A percentile compares a stretch with the other conserved stretches of the same genome.
These are phyloP conservation scores for Cynopterus brachyotis DNA, from an alignment of 2,113 vertebrate genomes.

Conservation along the genomic window DNA sequence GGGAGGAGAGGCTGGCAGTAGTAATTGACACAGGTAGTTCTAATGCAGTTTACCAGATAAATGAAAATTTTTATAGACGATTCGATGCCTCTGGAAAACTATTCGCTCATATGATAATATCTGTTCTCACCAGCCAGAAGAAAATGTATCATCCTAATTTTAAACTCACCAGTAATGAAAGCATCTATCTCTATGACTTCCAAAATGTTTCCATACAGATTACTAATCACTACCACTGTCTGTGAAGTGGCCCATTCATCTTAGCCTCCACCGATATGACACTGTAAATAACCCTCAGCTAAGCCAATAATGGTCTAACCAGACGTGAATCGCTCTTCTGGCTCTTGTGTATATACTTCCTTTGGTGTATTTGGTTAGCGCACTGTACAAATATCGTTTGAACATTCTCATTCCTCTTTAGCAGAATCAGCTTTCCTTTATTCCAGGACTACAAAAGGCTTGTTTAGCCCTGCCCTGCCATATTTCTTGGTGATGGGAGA, in stretches of 20 bases:
- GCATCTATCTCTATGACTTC: neutral
- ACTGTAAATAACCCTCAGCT: neutral
- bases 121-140: neutral
- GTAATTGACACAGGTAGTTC: neutral
- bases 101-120: conserved; percentile 16
- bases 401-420: neutral
- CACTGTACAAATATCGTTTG: neutral
- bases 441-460: neutral
- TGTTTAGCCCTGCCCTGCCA: neutral
- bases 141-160: conserved; percentile 19
- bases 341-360: neutral
- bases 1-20: neutral
- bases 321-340: neutral
- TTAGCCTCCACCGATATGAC: neutral
- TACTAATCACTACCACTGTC: neutral
- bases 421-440: neutral
- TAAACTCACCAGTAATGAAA: conserved; percentile 15
- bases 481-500: neutral
- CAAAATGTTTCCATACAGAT: neutral
- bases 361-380: neutral
- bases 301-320: neutral
- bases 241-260: neutral
- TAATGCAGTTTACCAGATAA: neutral
- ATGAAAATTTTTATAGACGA: neutral
- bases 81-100: conserved; percentile 12